Base-by-base conservation (phyloP, 2,888 invertebrate species). In the Conus canariensis region DNA sequence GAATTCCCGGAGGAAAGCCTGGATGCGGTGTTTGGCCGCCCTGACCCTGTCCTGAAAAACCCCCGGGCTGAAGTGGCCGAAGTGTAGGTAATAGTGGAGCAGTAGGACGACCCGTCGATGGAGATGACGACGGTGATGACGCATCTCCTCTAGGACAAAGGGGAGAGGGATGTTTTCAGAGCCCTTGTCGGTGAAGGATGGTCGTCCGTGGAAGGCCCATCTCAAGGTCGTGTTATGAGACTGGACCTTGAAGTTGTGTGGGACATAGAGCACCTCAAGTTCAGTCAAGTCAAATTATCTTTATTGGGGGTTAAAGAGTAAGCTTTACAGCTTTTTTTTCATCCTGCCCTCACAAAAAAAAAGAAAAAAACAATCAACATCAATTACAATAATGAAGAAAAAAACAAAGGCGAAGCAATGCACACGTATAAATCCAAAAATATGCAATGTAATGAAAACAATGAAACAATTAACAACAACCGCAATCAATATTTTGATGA, bases 31-130 rank as follows among this genome's bases (percentile, higher is more conserved):
- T 60, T 86, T 58, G 12, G 90, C 77, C 10, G 12, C 58, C n/a
- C 77, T 30, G 45, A 88, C 88, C 77, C n/a, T 30, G 22, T 67
- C n/a, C 22, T 22, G 64, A 64, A 80, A 83, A 22, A 45, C n/a
- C 30, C 59, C 25, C n/a, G 82, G 64, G 22, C 30, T 12, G 64
- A 64, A 82, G 83, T 60, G 45, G 45, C 67, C 7, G 64, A 88
- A 25, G 88, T 88, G 88, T 7, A 77, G 56, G 88, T 58, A 88
- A 77, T 88, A 88, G 77, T 88, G 88, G 45, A 88, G 30, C 58
- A 77, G 58, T 22, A 88, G 22, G n/a, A 88, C 77, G 58, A 67
- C 67, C 25, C 30, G 86, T 8, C 56, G 82, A 25, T 82, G 82
- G 45, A 12, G 45, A 82, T 74, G 74, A 74, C 74, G 74, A 16